Conservation (phyloP, 1,140 invertebrate genomes). For the Monomorium pharaonis region DNA sequence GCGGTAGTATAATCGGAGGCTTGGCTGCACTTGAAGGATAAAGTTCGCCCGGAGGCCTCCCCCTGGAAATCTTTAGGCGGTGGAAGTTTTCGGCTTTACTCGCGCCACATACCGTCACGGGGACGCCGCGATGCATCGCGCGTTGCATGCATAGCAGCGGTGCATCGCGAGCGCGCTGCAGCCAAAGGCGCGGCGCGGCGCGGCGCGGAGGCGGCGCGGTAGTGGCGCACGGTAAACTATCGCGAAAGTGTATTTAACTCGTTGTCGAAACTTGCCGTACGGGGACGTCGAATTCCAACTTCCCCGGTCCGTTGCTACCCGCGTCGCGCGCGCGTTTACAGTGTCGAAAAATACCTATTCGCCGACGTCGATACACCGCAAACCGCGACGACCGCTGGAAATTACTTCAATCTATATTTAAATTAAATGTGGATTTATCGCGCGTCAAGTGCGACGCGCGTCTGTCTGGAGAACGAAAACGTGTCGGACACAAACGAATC, state of each 20-base stretch:
- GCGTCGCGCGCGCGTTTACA: neutral
- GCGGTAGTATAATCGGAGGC: neutral
- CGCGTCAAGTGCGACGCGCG: neutral
- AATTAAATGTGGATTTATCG: constrained; percentile 61
- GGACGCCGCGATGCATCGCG: constrained; percentile 37
- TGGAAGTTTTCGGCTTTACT: constrained; percentile 55
- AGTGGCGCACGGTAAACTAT: constrained; percentile 51
- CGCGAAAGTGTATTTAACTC: constrained; percentile 63
- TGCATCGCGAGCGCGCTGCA: neutral
- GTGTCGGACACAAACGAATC: neutral
- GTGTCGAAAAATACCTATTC: constrained; percentile 51
- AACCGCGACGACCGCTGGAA: neutral
- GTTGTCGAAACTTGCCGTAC: constrained; percentile 31
- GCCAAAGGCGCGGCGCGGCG: too few species aligned
- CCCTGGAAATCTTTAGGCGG: constrained; percentile 66
- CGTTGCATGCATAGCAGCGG: neutral
- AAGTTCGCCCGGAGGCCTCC: constrained; percentile 65
- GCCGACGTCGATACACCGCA: neutral
- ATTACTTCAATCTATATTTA: constrained; percentile 54
- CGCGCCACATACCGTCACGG: constrained; percentile 10
- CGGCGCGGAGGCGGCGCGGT: too few species aligned
- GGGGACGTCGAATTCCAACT: constrained; percentile 69
- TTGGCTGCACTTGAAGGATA: constrained; percentile 59
- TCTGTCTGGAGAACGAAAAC: neutral
- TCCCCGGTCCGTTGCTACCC: neutral